Evolutionary conservation across 2,888 invertebrate genomes (phyloP), one percentile per base, ranked within the genome.

Genomic region (Campaea margaritaria): DNA sequence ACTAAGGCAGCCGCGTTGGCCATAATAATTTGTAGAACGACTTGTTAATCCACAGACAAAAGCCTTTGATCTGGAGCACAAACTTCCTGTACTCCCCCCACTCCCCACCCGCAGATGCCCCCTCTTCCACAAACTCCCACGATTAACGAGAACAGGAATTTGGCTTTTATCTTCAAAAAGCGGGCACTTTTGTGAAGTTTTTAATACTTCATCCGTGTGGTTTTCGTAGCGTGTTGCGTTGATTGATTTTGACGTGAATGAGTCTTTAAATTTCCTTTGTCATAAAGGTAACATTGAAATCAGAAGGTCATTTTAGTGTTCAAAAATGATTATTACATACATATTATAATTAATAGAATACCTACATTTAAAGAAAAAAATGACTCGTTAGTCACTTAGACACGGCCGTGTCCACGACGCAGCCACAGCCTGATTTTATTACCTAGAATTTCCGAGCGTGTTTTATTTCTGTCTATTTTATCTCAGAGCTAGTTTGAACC

Each of bases 31-130:
- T 74, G 78, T 76, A 77, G 70, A 70, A 62, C 70, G 76, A 78
- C 77, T 82, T 82, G 82, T 79, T 85, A 84, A 85, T 84, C 81
- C 76, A 73, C 76, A 79, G 73, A 85, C 83, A 83, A 84, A 85
- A 83, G 82, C 84, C 80, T 86, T 85, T 83, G 83, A 84, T 83
- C 84, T 78, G 74, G 56, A 79, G 73, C 73, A 73, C 80, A 78
- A 82, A 79, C 78, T 81, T 77, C 76, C 72, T 65, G 58, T 36
- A 49, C 57, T 62, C 53, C 41, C 48, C 49, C 31, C 62, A 48
- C 10, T 48, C 15, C 21, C 44, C 15, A 16, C 53, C 36, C 9
- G 13, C 49, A 36, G 2, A 21, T 21, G 3, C 5, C 21, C 21
- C 46, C n/a, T 42, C 21, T 46, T 27, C 41, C 48, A 10, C 41